phyloP scores from a whole-genome alignment of 2,113 vertebrate species.

The Megaceryle maxima region DNA sequence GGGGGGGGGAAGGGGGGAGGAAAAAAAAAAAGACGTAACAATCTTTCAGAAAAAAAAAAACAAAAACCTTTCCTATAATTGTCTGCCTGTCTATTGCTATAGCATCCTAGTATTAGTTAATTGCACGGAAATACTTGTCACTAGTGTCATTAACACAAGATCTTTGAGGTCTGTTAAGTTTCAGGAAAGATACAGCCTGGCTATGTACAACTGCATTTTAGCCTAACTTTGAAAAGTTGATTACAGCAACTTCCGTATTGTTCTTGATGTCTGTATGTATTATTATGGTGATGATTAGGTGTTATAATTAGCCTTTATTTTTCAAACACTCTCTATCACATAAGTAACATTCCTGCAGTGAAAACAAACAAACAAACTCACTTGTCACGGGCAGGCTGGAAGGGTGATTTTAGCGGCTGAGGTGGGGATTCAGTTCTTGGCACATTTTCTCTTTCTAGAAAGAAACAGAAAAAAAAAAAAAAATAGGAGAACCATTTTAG shows the following conservation, averaged over 20 bases:
- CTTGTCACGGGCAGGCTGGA: slow-evolving; percentile 95
- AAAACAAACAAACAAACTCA: slow-evolving; percentile 77
- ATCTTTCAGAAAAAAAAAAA: slow-evolving; percentile 25
- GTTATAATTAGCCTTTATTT: slow-evolving; percentile 60
- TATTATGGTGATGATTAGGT: slow-evolving; percentile 49
- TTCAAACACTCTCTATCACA: slow-evolving; percentile 43
- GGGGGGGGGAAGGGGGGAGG: slow-evolving; percentile 15
- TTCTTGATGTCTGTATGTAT: slow-evolving; percentile 18
- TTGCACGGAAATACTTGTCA: background rate
- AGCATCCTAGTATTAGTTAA: background rate
- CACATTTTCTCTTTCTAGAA: slow-evolving; percentile 87
- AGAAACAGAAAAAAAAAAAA: background rate
- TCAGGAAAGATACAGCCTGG: slow-evolving; percentile 6
- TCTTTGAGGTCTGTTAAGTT: slow-evolving; percentile 21
- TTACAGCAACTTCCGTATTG: slow-evolving; percentile 1
- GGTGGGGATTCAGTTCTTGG: slow-evolving; percentile 88
- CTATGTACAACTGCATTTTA: background rate
- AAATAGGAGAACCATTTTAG: background rate
- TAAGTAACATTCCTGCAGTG: slow-evolving; percentile 62
- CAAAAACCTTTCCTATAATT: background rate
- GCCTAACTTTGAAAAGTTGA: background rate
- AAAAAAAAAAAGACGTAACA: slow-evolving; percentile 4
- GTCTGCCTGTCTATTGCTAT: background rate
- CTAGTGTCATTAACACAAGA: background rate
- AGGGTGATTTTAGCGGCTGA: slow-evolving; percentile 89